phyloP scores from a whole-genome alignment of 2,888 invertebrate genomes.

The Coleophora flavipennella region DNA sequence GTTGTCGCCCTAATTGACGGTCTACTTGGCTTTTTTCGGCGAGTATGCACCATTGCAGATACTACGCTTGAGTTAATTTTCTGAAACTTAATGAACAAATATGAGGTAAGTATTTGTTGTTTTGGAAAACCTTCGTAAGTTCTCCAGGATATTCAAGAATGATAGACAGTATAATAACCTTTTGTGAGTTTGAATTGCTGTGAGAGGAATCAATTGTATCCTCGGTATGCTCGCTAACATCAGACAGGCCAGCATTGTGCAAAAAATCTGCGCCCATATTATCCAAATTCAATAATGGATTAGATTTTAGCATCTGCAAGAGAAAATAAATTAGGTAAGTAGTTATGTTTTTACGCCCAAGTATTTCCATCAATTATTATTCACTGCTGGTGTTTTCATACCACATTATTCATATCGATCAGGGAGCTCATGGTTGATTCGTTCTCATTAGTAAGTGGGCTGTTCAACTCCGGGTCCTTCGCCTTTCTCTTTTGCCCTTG shows the following conservation, averaged over 20 bases:
- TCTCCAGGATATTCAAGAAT: no score
- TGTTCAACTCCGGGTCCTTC: conserved; percentile 53
- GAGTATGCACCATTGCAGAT: conserved; percentile 59
- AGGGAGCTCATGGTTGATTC: conserved; percentile 48
- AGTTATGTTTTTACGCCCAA: background rate
- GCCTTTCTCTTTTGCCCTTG: conserved; percentile 74
- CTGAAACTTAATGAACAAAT: conserved; percentile 36
- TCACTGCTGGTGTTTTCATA: conserved; percentile 19
- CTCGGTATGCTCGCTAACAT: conserved; percentile 53
- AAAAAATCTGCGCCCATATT: conserved; percentile 37
- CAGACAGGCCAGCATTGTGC: conserved; percentile 51
- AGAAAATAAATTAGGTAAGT: conserved; percentile 2
- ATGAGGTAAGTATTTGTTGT: no score
- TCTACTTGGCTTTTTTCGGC: conserved; percentile 48
- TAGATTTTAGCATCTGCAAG: conserved; percentile 56
- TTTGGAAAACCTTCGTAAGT: no score
- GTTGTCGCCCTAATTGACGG: conserved; percentile 37
- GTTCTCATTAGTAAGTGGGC: conserved; percentile 45
- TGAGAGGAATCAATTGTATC: conserved; percentile 48
- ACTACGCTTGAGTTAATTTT: conserved; percentile 49
- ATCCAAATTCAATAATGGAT: conserved; percentile 52
- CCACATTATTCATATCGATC: conserved; percentile 61
- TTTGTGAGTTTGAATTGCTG: conserved; percentile 42
- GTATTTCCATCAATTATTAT: background rate
- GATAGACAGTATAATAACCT: background rate